These are phyloP conservation scores for Diadegma fenestrale DNA, from an alignment of 2,888 invertebrate species.

Conservation along the genomic window DNA sequence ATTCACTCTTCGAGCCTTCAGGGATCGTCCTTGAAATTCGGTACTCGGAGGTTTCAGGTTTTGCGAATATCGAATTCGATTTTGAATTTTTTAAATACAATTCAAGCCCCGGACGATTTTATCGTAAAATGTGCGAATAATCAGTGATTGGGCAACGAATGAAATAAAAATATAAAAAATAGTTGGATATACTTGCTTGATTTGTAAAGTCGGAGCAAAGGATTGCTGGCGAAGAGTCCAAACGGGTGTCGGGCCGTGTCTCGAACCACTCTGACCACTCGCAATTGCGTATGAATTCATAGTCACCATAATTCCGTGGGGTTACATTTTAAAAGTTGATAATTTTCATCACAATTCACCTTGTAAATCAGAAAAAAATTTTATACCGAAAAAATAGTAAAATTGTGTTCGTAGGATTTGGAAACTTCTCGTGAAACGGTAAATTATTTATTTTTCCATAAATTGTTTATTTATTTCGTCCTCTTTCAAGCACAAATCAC, in stretches of 20 bases:
- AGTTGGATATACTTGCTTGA: conserved; percentile 60
- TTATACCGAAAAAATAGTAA: not conserved
- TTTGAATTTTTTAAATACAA: not conserved
- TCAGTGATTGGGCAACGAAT: not conserved
- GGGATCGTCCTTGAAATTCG: too few species aligned
- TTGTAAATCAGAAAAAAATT: not conserved
- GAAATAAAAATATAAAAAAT: not conserved
- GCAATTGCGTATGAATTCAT: conserved; percentile 52
- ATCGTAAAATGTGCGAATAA: not conserved
- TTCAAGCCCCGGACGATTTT: not conserved
- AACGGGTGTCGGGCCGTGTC: conserved; percentile 6
- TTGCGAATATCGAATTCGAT: too few species aligned
- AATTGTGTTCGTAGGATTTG: not conserved
- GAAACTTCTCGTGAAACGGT: not conserved
- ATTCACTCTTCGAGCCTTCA: too few species aligned
- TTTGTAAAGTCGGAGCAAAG: conserved; percentile 40
- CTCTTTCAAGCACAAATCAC: not conserved
- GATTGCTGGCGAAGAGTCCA: conserved; percentile 52
- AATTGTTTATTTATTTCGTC: conserved; percentile 13
- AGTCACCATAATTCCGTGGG: not conserved
- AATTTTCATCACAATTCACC: not conserved
- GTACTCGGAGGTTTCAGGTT: too few species aligned
- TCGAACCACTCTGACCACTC: conserved; percentile 4
- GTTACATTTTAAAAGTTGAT: not conserved
- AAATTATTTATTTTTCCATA: not conserved